Percentiles rank a stretch among this genome's conserved stretches.
phyloP scores from a whole-genome alignment of 2,888 invertebrate species.

The Rhogogaster chlorosoma region DNA sequence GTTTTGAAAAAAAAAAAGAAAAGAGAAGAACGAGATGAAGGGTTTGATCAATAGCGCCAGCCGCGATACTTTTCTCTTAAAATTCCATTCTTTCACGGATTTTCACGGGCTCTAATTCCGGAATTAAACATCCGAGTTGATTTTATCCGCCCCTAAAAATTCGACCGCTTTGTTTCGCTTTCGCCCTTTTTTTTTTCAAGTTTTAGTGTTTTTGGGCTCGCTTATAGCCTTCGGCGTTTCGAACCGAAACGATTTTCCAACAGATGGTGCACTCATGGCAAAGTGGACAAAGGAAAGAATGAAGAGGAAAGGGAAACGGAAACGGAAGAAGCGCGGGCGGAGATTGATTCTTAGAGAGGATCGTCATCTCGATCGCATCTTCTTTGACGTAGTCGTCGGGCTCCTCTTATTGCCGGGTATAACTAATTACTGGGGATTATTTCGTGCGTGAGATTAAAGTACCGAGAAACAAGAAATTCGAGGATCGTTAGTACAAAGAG shows the following conservation, averaged over 20 bases:
- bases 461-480: not conserved
- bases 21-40: not conserved
- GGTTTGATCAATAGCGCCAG: not conserved
- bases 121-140: not conserved
- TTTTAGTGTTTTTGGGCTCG: too few species aligned
- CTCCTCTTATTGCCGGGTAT: not conserved
- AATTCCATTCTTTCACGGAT: not conserved
- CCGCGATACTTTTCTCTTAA: not conserved
- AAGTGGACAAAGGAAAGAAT: constrained; percentile 19
- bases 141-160: not conserved
- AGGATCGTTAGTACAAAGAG: constrained; percentile 33
- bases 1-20: not conserved
- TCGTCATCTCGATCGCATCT: constrained; percentile 56
- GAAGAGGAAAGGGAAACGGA: not conserved
- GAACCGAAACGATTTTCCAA: not conserved
- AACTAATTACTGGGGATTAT: not conserved
- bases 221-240: not conserved
- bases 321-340: constrained; percentile 52
- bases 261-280: not conserved
- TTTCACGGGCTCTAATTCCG: not conserved
- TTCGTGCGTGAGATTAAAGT: constrained; percentile 22
- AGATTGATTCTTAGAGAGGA: constrained; percentile 57
- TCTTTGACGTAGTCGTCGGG: not conserved
- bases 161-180: not conserved
- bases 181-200: not conserved